Evolutionary conservation across 2,113 vertebrate species (phyloP), one percentile per base, ranked within the genome.

Genomic region (Holacanthus passer): DNA sequence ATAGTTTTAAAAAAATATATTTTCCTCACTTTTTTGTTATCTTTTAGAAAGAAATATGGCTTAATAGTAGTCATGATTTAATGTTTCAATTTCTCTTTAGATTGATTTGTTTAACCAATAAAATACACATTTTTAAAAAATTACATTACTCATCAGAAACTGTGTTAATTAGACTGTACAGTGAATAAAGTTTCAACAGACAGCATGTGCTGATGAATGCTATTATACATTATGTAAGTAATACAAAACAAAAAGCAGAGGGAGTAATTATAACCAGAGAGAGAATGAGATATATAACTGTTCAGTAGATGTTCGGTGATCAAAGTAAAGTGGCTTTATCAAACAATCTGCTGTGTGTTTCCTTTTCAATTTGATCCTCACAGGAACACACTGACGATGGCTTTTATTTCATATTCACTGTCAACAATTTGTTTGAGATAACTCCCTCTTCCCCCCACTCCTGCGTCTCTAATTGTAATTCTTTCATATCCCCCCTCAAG

Each of bases 321-420:
- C 39, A 75, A 56, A 73, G 59, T 69, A 83, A 65, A 83, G 24
- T 67, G 35, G 2, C 53, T 37, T 50, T 45, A 67, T 50, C 60
- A 76, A 24, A 32, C 27, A 60, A 24, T 41, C 64, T 68, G 55
- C 53, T 60, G 37, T 35, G 62, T 66, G 62, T 64, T 68, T 77
- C 48, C 63, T 73, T 32, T 68, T 20, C 65, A 66, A 20, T 56
- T 62, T 63, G n/a, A 39, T 82, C 45, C 41, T 64, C 37, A 20
- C 11, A 22, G 67, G 43, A 50, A 37, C 29, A 39, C 60, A 20
- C 16, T 48, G 35, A 47, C 47, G 48, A 20, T 14, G 48, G 55
- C 66, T 79, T 68, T 82, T 63, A 77, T 83, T 83, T 75, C 37
- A 58, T 48, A 69, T 84, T 69, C 66, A 76, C 58, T 70, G 62